Percentiles rank a stretch among this genome's conserved stretches.
Conservation (phyloP, 2,797 vertebrate species). For the Aldrovandia affinis region DNA sequence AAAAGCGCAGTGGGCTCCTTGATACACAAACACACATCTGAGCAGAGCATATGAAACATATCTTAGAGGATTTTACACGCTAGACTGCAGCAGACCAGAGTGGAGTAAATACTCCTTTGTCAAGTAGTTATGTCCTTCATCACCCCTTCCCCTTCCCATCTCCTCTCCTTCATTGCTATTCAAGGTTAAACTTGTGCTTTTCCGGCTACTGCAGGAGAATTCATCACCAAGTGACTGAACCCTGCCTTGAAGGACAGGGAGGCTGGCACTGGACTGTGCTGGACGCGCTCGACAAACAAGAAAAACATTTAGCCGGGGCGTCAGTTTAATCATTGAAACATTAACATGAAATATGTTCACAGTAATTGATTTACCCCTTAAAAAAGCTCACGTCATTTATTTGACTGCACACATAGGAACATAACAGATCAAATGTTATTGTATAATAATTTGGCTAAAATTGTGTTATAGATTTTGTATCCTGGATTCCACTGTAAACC, state of each 20-base stretch:
- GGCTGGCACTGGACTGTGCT: neutral
- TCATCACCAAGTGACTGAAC: neutral
- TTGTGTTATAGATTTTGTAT: too few relatives aligned
- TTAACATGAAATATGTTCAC: constrained; percentile 11
- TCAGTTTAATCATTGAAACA: neutral
- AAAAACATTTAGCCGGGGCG: constrained; percentile 8
- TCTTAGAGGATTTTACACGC: neutral
- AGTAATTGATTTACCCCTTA: constrained; percentile 14
- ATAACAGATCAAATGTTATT: too few relatives aligned
- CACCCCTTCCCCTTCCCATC: neutral
- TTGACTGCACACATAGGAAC: neutral
- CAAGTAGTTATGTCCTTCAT: neutral
- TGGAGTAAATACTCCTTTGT: neutral
- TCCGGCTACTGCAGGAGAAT: neutral
- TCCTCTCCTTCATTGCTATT: neutral
- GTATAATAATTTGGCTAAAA: too few relatives aligned
- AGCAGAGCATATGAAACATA: too few relatives aligned
- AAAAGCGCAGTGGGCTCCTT: neutral
- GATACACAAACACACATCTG: neutral
- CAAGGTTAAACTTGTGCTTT: constrained; percentile 20
- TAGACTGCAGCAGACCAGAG: neutral
- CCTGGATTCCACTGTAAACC: too few relatives aligned
- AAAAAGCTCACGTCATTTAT: too few relatives aligned
- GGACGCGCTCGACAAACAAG: neutral
- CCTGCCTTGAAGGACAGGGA: neutral